Percentiles rank a stretch among this genome's conserved stretches.
Conservation (phyloP, 2,797 vertebrate species). For the Rachycentron canadum region DNA sequence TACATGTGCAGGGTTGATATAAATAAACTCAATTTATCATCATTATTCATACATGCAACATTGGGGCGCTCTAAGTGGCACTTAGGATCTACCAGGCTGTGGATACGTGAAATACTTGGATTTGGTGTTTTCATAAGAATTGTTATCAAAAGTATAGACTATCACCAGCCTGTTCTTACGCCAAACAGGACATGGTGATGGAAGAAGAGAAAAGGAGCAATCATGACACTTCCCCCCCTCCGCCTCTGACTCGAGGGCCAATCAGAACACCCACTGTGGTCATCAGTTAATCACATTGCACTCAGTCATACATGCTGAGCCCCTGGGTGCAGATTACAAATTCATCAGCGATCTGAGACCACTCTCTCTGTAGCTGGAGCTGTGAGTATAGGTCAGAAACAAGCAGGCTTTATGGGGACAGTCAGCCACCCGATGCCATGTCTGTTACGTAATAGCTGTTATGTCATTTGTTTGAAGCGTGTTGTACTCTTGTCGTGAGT, state of each 20-base stretch:
- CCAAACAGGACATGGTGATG: slow-evolving; percentile 8
- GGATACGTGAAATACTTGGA: neutral
- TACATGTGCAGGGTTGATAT: neutral
- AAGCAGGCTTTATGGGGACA: slow-evolving; percentile 52
- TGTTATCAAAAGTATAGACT: slow-evolving; percentile 1
- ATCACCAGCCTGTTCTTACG: slow-evolving; percentile 3
- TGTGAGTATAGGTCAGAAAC: slow-evolving; percentile 61
- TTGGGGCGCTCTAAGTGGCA: neutral
- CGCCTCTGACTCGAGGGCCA: slow-evolving; percentile 64
- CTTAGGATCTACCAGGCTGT: neutral
- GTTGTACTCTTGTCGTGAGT: slow-evolving; percentile 66
- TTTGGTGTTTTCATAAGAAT: slow-evolving; percentile 12
- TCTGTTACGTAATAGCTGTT: slow-evolving; percentile 77
- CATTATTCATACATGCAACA: too few species aligned
- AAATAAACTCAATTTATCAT: too few species aligned
- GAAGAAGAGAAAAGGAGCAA: slow-evolving; percentile 33
- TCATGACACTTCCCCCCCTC: slow-evolving; percentile 45
- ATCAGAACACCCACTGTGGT: slow-evolving; percentile 67
- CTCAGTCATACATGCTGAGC: slow-evolving; percentile 58
- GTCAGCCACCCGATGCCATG: slow-evolving; percentile 62
- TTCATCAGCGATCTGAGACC: slow-evolving; percentile 60
- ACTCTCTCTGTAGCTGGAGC: slow-evolving; percentile 37
- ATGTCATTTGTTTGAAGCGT: slow-evolving; percentile 77
- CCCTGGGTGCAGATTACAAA: slow-evolving; percentile 68
- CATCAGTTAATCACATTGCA: slow-evolving; percentile 75